Evolutionary conservation across 2,797 vertebrate species (phyloP).

Genomic region (Squalus acanthias): DNA sequence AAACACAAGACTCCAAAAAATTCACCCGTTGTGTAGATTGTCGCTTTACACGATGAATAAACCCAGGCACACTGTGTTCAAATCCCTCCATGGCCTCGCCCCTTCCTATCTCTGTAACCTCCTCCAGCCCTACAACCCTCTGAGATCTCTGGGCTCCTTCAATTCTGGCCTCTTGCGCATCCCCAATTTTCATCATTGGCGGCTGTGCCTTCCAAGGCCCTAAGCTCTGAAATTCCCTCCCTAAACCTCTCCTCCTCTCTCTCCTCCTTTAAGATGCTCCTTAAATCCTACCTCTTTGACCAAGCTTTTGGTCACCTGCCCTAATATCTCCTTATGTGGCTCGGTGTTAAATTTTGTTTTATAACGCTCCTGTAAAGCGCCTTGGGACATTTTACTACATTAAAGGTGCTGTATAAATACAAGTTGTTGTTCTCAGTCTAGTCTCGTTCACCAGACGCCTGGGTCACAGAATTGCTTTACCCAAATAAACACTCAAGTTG

Average conservation of each 20-base stretch:
- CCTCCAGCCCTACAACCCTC: not conserved
- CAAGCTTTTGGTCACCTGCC: not conserved
- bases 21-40: not conserved
- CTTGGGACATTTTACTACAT: too few species aligned
- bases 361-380: not conserved
- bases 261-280: not conserved
- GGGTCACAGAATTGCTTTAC: not conserved
- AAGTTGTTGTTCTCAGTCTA: not conserved
- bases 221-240: not conserved
- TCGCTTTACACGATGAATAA: not conserved
- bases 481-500: not conserved
- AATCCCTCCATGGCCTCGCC: not conserved
- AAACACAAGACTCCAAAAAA: not conserved
- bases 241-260: not conserved
- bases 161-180: not conserved
- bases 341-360: not conserved
- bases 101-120: not conserved
- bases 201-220: too few species aligned
- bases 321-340: not conserved
- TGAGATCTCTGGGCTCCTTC: not conserved
- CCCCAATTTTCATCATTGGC: not conserved
- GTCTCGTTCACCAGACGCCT: not conserved
- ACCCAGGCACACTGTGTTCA: not conserved
- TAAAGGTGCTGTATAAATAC: too few species aligned
- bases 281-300: not conserved